Base-by-base conservation (phyloP, 1,140 invertebrate genomes). In the Caenorhabditis inopinata region DNA sequence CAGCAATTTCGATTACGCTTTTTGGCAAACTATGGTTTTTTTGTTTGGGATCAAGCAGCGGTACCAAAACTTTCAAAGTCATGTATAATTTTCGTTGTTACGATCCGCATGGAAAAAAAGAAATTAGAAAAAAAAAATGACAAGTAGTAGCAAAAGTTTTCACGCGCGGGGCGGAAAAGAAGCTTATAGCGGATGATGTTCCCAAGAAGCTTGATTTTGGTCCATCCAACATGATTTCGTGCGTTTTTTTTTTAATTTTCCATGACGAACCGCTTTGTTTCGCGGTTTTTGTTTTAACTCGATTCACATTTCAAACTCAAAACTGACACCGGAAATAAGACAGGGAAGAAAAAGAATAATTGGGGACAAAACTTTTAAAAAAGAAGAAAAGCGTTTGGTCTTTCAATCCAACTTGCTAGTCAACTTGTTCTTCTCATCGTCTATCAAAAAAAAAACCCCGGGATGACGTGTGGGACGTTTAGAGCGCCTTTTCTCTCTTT, bases 131-230 rank as follows among this genome's bases (percentile, higher is more conserved):
- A 68, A 58, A 32, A 21, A 32, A 58, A 32, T 14, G 53, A 58
- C 53, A 32, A 9, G 32, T n/a, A 68, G 32, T 29, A 68, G 29
- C 58, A 68, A 68, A 68, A 68, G 32, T 68, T 68, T 68, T 38
- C 58, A 68, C 32, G 58, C 58, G 58, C 32, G 35, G 29, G 38
- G 5, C 38, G 5, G 38, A 42, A 68, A 68, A 58, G 53, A 58
- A 68, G 58, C 32, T 68, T 68, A 68, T 21, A 68, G 25, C n/a
- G 29, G 49, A 25, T 68, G 58, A 68, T 32, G 58, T 68, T 68
- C 58, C 58, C 58, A 68, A 68, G 58, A 68, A 68, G 38, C 58
- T 68, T 68, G 58, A 68, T 68, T 68, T 68, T 32, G 58, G 58
- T 38, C 29, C 32, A 25, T 68, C 32, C 25, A 7, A 11, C 6